phyloP scores from a whole-genome alignment of 2,797 vertebrate species.

The Megaceryle alcyon region DNA sequence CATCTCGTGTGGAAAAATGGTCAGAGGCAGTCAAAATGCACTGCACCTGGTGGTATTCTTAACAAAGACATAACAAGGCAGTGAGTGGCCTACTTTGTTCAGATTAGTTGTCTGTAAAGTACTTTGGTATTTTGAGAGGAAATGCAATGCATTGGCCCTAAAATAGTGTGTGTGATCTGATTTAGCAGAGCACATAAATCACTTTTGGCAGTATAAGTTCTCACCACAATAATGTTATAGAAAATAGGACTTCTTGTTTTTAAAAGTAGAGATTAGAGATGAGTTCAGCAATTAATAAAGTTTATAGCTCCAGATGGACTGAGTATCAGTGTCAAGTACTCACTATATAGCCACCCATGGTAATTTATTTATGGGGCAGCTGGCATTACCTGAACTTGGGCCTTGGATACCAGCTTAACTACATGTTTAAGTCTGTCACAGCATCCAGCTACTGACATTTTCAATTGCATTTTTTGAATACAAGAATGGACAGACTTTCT shows the following conservation, averaged over 20 bases:
- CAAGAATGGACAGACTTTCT: background rate
- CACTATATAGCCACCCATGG: background rate
- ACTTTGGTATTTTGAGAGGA: background rate
- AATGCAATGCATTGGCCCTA: background rate
- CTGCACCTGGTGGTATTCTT: background rate
- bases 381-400: background rate
- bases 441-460: background rate
- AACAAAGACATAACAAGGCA: background rate
- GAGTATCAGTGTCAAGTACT: background rate
- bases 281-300: background rate
- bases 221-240: background rate
- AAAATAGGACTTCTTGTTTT: background rate
- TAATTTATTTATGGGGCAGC: background rate
- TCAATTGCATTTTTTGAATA: background rate
- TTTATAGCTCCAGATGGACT: background rate
- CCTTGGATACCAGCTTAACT: background rate
- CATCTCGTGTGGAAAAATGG: background rate
- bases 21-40: background rate
- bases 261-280: background rate
- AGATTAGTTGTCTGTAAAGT: background rate
- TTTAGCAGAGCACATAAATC: background rate
- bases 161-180: background rate
- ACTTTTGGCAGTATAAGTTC: background rate
- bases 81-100: background rate
- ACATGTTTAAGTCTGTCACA: background rate